These are phyloP conservation scores for Philonicus albiceps DNA, from an alignment of 2,888 invertebrate species.

Conservation along the genomic window DNA sequence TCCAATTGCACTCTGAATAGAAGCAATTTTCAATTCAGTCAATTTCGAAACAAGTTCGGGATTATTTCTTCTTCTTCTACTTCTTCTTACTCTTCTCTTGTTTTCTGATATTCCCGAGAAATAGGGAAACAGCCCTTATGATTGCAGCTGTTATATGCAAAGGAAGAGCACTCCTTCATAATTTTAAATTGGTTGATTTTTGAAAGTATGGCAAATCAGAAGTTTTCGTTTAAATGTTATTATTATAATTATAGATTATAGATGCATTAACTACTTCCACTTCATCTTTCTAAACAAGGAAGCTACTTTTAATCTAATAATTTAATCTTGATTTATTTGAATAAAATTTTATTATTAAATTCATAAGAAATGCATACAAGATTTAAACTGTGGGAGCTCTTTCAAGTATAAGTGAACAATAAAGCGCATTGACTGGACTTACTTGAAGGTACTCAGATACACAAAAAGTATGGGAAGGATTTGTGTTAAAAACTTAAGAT, in stretches of 20 bases:
- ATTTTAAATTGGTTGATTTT: constrained; percentile 15
- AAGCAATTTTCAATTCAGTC: constrained; percentile 46
- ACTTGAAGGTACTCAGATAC: no score
- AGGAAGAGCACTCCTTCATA: neutral
- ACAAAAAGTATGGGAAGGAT: no score
- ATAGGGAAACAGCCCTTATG: neutral
- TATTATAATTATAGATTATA: neutral
- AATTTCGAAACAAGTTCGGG: constrained; percentile 32
- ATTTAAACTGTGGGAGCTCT: no score
- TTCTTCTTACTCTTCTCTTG: neutral
- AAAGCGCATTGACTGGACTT: no score
- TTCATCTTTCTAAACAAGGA: neutral
- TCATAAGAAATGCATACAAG: no score
- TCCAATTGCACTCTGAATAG: constrained; percentile 47
- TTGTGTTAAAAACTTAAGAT: no score
- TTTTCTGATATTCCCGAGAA: neutral
- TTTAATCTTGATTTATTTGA: no score
- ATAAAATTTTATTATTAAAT: neutral
- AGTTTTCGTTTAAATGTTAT: neutral
- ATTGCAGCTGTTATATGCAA: neutral
- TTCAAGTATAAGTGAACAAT: no score
- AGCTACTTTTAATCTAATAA: no score
- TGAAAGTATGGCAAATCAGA: neutral
- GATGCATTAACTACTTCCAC: neutral
- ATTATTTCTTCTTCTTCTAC: constrained; percentile 1